Evolutionary conservation across 1,140 invertebrate species (phyloP).

Genomic region (Cheumatopsyche charites): DNA sequence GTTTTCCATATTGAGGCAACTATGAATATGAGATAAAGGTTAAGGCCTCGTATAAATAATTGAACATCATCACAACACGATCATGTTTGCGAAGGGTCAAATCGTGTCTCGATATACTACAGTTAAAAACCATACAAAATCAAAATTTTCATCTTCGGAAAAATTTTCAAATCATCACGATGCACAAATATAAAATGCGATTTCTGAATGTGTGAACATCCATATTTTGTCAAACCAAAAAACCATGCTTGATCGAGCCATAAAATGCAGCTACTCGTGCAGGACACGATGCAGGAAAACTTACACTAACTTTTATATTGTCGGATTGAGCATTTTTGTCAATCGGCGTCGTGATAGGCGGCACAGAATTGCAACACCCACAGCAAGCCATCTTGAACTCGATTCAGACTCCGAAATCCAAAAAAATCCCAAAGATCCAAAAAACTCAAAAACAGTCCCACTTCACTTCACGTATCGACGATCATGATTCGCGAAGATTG

Average conservation of each 20-base stretch:
- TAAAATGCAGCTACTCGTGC: not conserved
- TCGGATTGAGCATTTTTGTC: slow-evolving; percentile 79
- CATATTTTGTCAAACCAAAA: no score
- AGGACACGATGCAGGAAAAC: slow-evolving; percentile 18
- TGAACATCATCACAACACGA: no score
- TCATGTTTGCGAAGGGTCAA: no score
- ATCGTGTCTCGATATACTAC: no score
- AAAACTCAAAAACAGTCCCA: not conserved
- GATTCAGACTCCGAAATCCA: not conserved
- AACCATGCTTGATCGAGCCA: not conserved
- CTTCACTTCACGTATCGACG: slow-evolving; percentile 14
- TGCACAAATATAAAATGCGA: no score
- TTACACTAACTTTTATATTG: slow-evolving; percentile 71
- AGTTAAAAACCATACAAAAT: no score
- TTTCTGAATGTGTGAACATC: no score
- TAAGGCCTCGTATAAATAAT: no score
- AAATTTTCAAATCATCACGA: no score
- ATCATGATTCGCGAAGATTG: not conserved
- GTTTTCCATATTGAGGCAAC: no score
- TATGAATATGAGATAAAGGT: no score
- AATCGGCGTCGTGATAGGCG: slow-evolving; percentile 75
- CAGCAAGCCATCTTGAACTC: slow-evolving; percentile 66
- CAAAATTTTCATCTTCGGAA: no score
- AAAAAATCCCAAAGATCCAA: slow-evolving; percentile 1
- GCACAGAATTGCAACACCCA: slow-evolving; percentile 67